Conservation (phyloP, 1,140 invertebrate species). For the Ephestia elutella region DNA sequence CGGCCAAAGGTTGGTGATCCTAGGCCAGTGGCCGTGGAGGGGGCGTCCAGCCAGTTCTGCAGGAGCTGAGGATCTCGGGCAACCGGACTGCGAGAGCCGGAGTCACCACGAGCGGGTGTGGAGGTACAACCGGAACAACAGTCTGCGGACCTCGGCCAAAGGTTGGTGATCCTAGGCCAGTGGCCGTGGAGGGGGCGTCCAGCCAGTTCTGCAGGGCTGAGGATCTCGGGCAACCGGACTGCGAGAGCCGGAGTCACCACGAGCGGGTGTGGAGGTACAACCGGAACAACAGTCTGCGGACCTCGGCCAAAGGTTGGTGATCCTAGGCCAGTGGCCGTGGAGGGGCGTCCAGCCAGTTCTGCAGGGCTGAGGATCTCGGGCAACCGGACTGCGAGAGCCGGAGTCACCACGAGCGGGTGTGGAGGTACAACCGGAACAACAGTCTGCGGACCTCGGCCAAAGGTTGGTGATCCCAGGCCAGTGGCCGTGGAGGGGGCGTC, state of each 20-base stretch:
- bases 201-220: slow-evolving; percentile 79
- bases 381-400: slow-evolving; percentile 80
- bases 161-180: slow-evolving; percentile 25
- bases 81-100: slow-evolving; percentile 79
- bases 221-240: slow-evolving; percentile 86
- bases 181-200: no score
- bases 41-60: no score
- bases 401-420: slow-evolving; percentile 46
- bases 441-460: slow-evolving; percentile 39
- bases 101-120: slow-evolving; percentile 49
- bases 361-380: slow-evolving; percentile 84
- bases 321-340: no score
- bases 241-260: slow-evolving; percentile 54
- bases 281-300: slow-evolving; percentile 40
- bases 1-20: slow-evolving; percentile 32
- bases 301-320: no score
- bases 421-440: slow-evolving; percentile 41
- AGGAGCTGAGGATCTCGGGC: slow-evolving; percentile 85
- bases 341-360: slow-evolving; percentile 85
- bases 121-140: slow-evolving; percentile 39
- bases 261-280: slow-evolving; percentile 44
- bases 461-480: slow-evolving; percentile 24
- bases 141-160: slow-evolving; percentile 38
- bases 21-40: no score
- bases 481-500: slow-evolving; percentile 90